Evolutionary conservation across 1,140 invertebrate species (phyloP), one percentile per base, ranked within the genome.

Genomic region (Neuroterus valhalla): DNA sequence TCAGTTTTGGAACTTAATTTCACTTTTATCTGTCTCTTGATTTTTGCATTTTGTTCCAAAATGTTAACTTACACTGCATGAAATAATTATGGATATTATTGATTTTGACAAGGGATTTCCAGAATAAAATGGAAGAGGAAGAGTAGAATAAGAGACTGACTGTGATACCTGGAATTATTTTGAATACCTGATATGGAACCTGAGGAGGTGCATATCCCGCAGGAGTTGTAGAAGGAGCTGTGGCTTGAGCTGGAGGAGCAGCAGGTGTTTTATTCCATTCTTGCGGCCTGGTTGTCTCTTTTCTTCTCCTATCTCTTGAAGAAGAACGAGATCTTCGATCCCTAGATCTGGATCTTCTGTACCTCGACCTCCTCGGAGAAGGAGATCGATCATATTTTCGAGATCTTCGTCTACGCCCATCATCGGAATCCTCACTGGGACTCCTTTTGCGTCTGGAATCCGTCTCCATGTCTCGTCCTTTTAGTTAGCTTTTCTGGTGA

Each of bases 311-410:
- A 15, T 89, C 88, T 19, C 87, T 78, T 0, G 88, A 88, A 68
- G 78, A 81, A 1, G 86, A 80, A 62, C 85, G 85, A 0, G 89
- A 87, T 67, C 84, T 79, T 74, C 88, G 78, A n/a, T 88, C 88
- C 21, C 87, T 77, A 0, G 88, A 89, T 3, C 88, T 74, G 0
- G 89, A 90, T 66, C 88, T 81, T 14, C 88, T 81, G 38, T 90
- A 90, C 66, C 88, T 78, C 0, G 78, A 82, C 72, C 89, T 79
- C 66, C 89, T 84, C 0, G 89, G 89, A 1, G 89, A 90, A 10
- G 88, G 87, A 3, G 89, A 90, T 55, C 87, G 77, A 26, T 90
- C 89, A 26, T 90, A 90, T 23, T 90, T 90, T 15, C 88, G 78
- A 6, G 84, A 84, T 50, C 89, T 72, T 75, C 87, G 86, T 38